These are phyloP conservation scores for Phrynosoma platyrhinos DNA, from an alignment of 2,113 vertebrate genomes.

Conservation along the genomic window DNA sequence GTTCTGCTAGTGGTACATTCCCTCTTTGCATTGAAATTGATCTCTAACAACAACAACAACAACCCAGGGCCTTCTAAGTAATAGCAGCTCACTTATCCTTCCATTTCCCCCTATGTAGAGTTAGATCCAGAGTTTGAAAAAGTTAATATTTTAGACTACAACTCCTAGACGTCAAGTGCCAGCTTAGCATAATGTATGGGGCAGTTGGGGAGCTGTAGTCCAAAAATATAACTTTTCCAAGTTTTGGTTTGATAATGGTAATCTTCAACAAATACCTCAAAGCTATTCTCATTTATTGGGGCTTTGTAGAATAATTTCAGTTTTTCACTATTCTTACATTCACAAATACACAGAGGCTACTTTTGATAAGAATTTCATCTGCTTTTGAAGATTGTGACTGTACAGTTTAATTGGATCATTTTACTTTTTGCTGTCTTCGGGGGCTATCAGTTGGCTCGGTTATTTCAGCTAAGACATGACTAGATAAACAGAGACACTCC, in stretches of 20 bases:
- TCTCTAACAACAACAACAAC: too few relatives aligned
- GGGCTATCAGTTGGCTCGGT: too few relatives aligned
- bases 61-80: too few relatives aligned
- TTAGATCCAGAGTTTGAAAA: not conserved
- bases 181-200: not conserved
- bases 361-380: not conserved
- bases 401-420: not conserved
- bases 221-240: too few relatives aligned
- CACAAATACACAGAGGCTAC: not conserved
- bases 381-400: not conserved
- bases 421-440: not conserved
- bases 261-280: not conserved
- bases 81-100: too few relatives aligned
- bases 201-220: too few relatives aligned
- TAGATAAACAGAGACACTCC: not conserved
- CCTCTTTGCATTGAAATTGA: too few relatives aligned
- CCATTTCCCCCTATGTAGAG: not conserved
- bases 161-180: not conserved
- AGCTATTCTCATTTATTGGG: not conserved
- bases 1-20: too few relatives aligned
- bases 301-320: not conserved
- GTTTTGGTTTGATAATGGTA: too few relatives aligned
- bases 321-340: not conserved
- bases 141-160: not conserved
- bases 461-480: not conserved